These are phyloP conservation scores for Myiopsitta monachus DNA, from an alignment of 2,113 vertebrate genomes.

Conservation along the genomic window DNA sequence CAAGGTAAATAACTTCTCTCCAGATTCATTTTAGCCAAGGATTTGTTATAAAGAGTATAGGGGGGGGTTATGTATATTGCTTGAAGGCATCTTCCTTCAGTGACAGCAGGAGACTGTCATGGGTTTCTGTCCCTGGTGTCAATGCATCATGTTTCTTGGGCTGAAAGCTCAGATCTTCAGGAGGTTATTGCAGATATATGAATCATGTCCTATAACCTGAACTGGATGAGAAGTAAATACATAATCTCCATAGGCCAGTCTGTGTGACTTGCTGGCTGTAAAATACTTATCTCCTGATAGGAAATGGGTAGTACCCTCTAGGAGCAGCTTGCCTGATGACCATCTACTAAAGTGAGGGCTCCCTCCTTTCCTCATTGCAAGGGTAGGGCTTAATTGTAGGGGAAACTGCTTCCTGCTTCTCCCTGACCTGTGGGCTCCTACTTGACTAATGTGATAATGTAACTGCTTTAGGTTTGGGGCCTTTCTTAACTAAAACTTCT, in stretches of 20 bases:
- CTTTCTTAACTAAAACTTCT: neutral
- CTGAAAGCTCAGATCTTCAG: neutral
- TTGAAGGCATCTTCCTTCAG: fast-evolving
- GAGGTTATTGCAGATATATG: neutral
- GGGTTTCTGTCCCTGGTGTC: neutral
- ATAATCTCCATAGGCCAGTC: neutral
- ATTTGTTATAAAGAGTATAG: neutral
- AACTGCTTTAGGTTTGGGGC: neutral
- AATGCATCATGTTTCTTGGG: neutral
- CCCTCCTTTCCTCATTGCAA: neutral
- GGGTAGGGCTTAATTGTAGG: neutral
- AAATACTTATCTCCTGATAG: neutral
- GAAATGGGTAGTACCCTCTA: neutral
- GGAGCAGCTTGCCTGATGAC: neutral
- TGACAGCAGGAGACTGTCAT: neutral
- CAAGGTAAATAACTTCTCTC: neutral
- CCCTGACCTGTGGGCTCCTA: neutral
- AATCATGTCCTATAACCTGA: too few species aligned
- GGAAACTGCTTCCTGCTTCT: slow-evolving; percentile 17
- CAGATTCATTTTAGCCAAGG: neutral
- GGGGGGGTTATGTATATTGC: fast-evolving
- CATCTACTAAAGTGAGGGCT: fast-evolving
- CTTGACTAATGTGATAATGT: neutral
- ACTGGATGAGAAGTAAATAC: neutral
- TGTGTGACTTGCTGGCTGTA: neutral